A percentile compares a stretch with the other conserved stretches of the same genome.
phyloP scores from a whole-genome alignment of 2,113 vertebrate genomes.

The Sterrhoptilus dennistouni region DNA sequence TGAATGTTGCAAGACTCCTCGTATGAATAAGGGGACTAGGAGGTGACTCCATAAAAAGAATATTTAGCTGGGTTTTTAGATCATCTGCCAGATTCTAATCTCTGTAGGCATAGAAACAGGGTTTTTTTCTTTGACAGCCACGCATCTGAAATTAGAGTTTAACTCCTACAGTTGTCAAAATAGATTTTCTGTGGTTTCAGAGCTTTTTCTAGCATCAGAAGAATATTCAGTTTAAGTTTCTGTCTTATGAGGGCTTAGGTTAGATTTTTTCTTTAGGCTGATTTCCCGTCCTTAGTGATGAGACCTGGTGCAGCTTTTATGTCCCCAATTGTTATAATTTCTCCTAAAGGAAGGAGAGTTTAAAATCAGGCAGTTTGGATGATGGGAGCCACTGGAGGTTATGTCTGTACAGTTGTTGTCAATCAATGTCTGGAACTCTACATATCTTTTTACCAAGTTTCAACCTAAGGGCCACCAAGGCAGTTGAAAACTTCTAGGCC shows the following conservation, averaged over 20 bases:
- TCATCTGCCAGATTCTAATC: conserved; percentile 60
- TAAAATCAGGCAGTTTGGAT: background rate
- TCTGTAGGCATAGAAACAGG: conserved; percentile 59
- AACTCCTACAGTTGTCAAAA: conserved; percentile 68
- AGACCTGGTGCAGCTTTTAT: background rate
- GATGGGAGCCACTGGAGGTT: background rate
- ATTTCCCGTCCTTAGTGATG: background rate
- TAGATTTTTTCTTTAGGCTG: background rate
- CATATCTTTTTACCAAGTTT: background rate
- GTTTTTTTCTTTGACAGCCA: conserved; percentile 40
- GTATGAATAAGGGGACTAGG: conserved; percentile 6
- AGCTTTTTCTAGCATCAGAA: conserved; percentile 48
- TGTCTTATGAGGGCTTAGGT: conserved; percentile 3
- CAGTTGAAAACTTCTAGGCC: background rate
- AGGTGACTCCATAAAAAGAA: conserved; percentile 61
- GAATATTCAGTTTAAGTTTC: conserved; percentile 31
- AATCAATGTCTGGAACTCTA: background rate
- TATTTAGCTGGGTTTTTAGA: conserved; percentile 58
- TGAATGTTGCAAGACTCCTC: conserved; percentile 15
- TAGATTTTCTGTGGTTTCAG: conserved; percentile 63
- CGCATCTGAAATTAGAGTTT: conserved; percentile 63
- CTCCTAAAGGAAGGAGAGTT: background rate
- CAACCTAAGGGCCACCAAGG: background rate
- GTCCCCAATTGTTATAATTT: background rate
- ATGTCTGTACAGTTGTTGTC: background rate